These are phyloP conservation scores for Chaetoderma sp. DNA, from an alignment of 2,888 invertebrate species.

Conservation along the genomic window DNA sequence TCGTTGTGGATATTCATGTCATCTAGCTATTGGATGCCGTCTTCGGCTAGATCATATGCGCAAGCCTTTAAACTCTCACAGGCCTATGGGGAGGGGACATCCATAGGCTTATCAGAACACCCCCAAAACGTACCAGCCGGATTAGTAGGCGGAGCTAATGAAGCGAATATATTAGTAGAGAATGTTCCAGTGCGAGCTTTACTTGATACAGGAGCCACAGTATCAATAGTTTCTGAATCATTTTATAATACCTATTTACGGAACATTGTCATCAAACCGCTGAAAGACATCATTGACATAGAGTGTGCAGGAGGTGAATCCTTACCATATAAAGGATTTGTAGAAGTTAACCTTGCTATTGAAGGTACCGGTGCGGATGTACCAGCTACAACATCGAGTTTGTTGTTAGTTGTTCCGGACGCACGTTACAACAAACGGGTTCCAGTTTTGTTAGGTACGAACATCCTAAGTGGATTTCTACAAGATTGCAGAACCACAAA, in stretches of 20 bases:
- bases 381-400: not conserved
- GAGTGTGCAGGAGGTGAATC: slow-evolving; percentile 5
- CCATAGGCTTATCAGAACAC: not conserved
- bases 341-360: not conserved
- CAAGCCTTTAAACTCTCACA: not conserved
- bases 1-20: not conserved
- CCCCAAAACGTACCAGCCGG: not conserved
- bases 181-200: not conserved
- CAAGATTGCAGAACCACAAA: not conserved
- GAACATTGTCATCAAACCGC: not conserved
- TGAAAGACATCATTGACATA: not conserved
- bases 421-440: not conserved
- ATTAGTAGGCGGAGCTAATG: not conserved
- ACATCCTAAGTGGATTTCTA: not conserved
- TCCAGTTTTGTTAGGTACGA: not conserved
- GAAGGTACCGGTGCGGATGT: not conserved
- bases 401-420: not conserved
- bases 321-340: not conserved
- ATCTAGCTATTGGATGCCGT: not conserved
- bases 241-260: not conserved
- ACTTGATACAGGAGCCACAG: slow-evolving; percentile 1
- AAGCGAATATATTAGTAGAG: not conserved
- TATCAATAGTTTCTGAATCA: not conserved
- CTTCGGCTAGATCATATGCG: not conserved
- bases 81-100: not conserved